Percentiles rank a stretch among this genome's conserved stretches.
phyloP scores from a whole-genome alignment of 1,140 invertebrate genomes.

The Campodea augens region DNA sequence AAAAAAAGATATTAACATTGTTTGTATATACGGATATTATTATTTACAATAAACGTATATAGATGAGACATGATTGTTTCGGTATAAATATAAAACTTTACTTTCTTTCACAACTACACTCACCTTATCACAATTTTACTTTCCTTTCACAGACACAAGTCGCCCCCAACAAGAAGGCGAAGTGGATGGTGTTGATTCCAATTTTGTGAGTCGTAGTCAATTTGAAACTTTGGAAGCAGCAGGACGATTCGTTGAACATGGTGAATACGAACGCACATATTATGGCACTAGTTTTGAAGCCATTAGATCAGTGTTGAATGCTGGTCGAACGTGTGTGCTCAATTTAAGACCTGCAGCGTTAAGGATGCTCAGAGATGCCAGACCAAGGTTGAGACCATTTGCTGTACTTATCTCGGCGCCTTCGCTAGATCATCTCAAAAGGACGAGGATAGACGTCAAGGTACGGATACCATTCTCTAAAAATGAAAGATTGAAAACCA shows the following conservation, averaged over 20 bases:
- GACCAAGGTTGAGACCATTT: neutral
- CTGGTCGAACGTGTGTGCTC: conserved; percentile 30
- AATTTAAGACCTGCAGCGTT: conserved; percentile 23
- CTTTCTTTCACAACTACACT: no score
- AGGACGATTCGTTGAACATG: conserved; percentile 32
- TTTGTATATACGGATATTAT: no score
- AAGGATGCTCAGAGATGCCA: neutral
- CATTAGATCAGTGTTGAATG: conserved; percentile 28
- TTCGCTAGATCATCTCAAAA: neutral
- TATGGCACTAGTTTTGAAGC: conserved; percentile 32
- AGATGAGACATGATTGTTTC: no score
- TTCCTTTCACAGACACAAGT: conserved; percentile 33
- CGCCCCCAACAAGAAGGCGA: conserved; percentile 25
- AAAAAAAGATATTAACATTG: no score
- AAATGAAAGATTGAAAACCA: no score
- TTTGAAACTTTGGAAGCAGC: conserved; percentile 27
- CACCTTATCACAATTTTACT: no score
- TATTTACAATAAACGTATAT: no score
- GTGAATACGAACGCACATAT: conserved; percentile 32
- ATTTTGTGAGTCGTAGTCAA: conserved; percentile 27
- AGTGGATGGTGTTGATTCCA: conserved; percentile 30
- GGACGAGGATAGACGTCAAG: neutral
- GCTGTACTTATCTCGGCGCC: neutral
- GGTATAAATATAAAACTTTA: no score
- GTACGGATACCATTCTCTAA: no score